phyloP scores from a whole-genome alignment of 2,797 vertebrate species.

The Yasuhikotakia modesta region DNA sequence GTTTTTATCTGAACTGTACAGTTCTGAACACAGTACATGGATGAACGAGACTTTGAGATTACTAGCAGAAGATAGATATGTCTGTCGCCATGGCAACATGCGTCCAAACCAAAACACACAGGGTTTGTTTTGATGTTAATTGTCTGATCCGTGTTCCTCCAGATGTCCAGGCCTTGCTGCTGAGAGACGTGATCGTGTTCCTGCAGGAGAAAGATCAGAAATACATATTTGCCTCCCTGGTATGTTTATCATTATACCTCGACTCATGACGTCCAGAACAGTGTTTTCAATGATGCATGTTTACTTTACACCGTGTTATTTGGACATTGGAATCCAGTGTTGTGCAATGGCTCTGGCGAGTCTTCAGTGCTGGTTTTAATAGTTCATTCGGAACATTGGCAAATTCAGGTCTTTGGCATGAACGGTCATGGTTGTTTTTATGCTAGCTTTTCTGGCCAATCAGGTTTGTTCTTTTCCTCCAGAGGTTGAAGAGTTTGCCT shows the following conservation, averaged over 20 bases:
- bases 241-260: conserved; percentile 66
- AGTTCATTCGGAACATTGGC: background rate
- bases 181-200: conserved; percentile 88
- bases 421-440: background rate
- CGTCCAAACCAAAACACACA: conserved; percentile 12
- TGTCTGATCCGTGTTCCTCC: conserved; percentile 43
- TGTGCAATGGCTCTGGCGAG: background rate
- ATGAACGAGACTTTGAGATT: conserved; percentile 1
- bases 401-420: background rate
- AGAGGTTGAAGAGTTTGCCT: background rate
- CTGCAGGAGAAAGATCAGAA: conserved; percentile 97
- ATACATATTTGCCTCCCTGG: conserved; percentile 88
- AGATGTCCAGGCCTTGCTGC: conserved; percentile 90
- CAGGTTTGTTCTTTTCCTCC: background rate
- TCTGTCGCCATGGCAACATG: conserved; percentile 8
- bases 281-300: background rate
- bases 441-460: background rate
- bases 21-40: background rate
- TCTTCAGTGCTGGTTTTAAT: background rate
- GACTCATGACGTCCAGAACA: background rate
- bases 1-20: background rate
- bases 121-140: background rate
- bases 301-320: conserved; percentile 7
- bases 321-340: background rate
- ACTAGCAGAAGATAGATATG: background rate